Percentiles rank a stretch among this genome's conserved stretches.
phyloP scores from a whole-genome alignment of 64 coral and sea anemone species.

The Cladopsammia gracilis region DNA sequence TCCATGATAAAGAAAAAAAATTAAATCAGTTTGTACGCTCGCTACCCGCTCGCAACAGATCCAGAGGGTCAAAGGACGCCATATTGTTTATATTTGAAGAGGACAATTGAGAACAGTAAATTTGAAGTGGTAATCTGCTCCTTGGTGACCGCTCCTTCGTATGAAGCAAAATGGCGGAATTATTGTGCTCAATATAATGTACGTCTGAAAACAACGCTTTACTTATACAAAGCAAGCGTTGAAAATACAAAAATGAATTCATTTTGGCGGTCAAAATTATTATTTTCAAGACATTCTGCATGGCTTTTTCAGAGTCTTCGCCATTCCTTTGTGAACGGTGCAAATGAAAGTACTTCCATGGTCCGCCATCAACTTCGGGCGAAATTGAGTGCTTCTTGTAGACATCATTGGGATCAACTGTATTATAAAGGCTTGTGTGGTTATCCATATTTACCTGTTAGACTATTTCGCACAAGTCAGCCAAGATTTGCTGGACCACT shows the following conservation, averaged over 20 bases:
- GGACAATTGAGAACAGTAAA: not conserved
- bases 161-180: not conserved
- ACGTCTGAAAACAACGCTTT: not conserved
- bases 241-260: not conserved
- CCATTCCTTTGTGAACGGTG: not conserved
- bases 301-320: not conserved
- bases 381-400: not conserved
- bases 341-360: not conserved
- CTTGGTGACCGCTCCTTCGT: not conserved
- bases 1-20: conserved; percentile 62
- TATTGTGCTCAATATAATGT: too few relatives aligned
- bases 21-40: not conserved
- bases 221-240: too few relatives aligned
- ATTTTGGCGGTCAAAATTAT: not conserved
- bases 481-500: conserved; percentile 71
- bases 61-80: conserved; percentile 4
- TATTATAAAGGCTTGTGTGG: not conserved
- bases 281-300: not conserved
- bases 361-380: not conserved
- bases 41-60: too few relatives aligned
- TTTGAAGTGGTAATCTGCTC: not conserved
- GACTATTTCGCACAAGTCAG: conserved; percentile 48
- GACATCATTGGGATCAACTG: not conserved
- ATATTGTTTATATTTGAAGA: conserved; percentile 43
- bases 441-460: not conserved